A percentile compares a stretch with the other conserved stretches of the same genome.
These are phyloP conservation scores for Bubalus kerabau DNA, from an alignment of 2,113 vertebrate genomes.

Conservation along the genomic window DNA sequence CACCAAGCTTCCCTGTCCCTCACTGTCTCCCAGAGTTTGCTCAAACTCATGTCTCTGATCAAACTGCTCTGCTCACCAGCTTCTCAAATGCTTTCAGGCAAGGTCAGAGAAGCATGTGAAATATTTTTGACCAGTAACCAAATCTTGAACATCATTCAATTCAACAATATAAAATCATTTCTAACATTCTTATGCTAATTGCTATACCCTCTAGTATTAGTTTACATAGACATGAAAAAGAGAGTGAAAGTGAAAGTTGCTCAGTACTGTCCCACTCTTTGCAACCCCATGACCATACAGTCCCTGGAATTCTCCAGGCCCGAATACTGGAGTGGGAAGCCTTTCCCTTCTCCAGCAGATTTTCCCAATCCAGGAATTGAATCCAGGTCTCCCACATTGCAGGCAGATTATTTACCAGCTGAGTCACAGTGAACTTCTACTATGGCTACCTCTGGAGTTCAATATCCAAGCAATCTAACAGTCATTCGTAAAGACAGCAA, in stretches of 20 bases:
- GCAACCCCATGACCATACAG: background rate
- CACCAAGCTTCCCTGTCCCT: background rate
- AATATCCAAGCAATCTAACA: background rate
- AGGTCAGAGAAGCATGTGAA: background rate
- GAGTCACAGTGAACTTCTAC: background rate
- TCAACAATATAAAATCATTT: background rate
- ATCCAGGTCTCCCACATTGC: background rate
- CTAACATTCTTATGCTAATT: background rate
- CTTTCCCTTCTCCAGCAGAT: background rate
- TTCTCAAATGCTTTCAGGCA: background rate
- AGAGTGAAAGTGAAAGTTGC: background rate
- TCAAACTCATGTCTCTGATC: background rate
- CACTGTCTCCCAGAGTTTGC: background rate
- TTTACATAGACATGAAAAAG: background rate
- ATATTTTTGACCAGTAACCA: background rate
- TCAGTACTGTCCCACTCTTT: background rate
- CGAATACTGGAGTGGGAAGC: background rate
- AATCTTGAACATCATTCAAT: background rate
- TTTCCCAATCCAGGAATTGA: background rate
- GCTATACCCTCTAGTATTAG: background rate
- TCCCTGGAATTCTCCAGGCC: background rate
- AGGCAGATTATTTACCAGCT: background rate
- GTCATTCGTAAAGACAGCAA: background rate
- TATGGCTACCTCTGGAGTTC: background rate
- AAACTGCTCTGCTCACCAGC: background rate